A percentile compares a stretch with the other conserved stretches of the same genome.
These are phyloP conservation scores for Gadopsis bispinosus DNA, from an alignment of 2,797 vertebrate species.

Conservation along the genomic window DNA sequence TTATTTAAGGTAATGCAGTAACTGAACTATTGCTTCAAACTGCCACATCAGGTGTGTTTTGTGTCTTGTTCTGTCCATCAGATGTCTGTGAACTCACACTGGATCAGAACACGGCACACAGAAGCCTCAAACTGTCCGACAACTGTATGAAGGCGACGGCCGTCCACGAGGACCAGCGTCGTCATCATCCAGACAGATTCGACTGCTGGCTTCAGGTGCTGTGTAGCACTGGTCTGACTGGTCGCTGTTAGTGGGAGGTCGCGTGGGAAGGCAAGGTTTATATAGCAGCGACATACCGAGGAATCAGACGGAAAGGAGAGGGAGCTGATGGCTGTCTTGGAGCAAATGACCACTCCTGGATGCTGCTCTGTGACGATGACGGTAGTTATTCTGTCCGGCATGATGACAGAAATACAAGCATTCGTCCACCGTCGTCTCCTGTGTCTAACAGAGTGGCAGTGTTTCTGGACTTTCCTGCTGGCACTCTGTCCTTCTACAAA, in stretches of 20 bases:
- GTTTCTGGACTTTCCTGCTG: conserved; percentile 19
- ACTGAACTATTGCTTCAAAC: background rate
- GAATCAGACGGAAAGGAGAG: conserved; percentile 1
- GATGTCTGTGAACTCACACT: conserved; percentile 13
- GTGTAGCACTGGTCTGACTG: background rate
- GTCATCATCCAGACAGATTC: background rate
- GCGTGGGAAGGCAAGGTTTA: conserved; percentile 17
- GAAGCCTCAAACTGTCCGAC: background rate
- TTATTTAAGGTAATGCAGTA: too few relatives aligned
- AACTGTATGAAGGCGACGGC: background rate
- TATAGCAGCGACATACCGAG: background rate
- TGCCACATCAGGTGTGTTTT: background rate
- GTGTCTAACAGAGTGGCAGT: background rate
- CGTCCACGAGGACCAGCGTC: background rate
- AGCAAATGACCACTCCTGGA: conserved; percentile 4
- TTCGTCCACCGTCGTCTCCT: background rate
- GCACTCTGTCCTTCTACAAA: conserved; percentile 22
- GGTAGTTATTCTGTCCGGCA: background rate
- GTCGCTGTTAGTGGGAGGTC: conserved; percentile 28
- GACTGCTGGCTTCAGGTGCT: conserved; percentile 21
- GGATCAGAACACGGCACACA: conserved; percentile 16
- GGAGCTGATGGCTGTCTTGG: background rate
- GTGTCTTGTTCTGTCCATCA: background rate
- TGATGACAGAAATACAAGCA: background rate
- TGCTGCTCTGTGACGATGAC: conserved; percentile 2